phyloP scores from a whole-genome alignment of 2,888 invertebrate species.

The Vanessa cardui region DNA sequence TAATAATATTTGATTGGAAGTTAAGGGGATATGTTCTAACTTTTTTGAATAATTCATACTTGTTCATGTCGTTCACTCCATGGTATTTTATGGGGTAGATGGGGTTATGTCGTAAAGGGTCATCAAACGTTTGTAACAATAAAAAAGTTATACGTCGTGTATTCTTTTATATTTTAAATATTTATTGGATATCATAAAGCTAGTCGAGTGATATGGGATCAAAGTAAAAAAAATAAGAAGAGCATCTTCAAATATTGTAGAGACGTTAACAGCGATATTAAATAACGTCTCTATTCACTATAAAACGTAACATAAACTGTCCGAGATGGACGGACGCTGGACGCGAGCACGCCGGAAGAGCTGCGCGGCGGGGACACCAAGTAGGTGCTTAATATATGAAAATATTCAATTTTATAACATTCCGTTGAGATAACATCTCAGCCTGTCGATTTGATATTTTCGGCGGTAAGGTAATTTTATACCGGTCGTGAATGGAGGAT shows the following conservation, averaged over 20 bases:
- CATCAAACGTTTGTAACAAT: conserved; percentile 22
- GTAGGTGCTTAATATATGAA: conserved; percentile 67
- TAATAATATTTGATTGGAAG: too few species aligned
- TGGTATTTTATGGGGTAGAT: conserved; percentile 20
- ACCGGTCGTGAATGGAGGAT: conserved; percentile 69
- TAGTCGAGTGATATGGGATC: conserved; percentile 54
- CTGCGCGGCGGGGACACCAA: conserved; percentile 64
- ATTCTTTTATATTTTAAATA: conserved; percentile 57
- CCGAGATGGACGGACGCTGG: conserved; percentile 46
- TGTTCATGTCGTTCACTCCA: conserved; percentile 19
- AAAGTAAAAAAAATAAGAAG: conserved; percentile 53
- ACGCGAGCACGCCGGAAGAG: conserved; percentile 61
- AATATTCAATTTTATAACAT: conserved; percentile 82
- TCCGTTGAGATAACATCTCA: conserved; percentile 77
- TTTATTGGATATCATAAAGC: conserved; percentile 65
- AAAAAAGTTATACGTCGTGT: conserved; percentile 39
- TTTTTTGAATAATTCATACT: not conserved
- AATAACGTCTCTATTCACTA: conserved; percentile 80
- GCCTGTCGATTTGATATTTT: conserved; percentile 81
- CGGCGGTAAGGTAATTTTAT: conserved; percentile 80
- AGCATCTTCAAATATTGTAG: conserved; percentile 62
- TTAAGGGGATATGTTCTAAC: too few species aligned
- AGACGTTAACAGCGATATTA: conserved; percentile 78
- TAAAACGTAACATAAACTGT: conserved; percentile 70
- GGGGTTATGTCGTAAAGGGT: conserved; percentile 24